These are phyloP conservation scores for Cnemophilus loriae DNA, from an alignment of 2,113 vertebrate genomes.

Conservation along the genomic window DNA sequence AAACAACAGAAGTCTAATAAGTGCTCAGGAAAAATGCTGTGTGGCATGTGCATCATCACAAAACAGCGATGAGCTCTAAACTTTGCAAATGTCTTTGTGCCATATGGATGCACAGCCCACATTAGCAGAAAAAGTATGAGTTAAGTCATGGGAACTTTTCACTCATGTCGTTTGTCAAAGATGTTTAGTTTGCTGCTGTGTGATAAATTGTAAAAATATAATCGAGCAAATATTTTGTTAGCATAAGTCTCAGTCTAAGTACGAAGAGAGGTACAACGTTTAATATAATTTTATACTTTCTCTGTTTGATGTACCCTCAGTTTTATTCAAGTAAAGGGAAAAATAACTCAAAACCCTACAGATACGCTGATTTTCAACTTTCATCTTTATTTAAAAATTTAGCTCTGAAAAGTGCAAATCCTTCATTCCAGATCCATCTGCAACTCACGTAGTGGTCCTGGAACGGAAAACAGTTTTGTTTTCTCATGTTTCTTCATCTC, in stretches of 20 bases:
- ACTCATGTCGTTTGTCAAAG: not conserved
- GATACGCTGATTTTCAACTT: not conserved
- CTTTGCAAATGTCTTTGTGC: not conserved
- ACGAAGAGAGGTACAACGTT: not conserved
- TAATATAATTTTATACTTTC: not conserved
- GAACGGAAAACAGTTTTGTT: not conserved
- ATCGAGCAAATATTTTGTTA: not conserved
- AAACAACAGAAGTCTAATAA: slow-evolving; percentile 20
- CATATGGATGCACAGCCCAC: not conserved
- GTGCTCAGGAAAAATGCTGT: not conserved
- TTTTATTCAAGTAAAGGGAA: not conserved
- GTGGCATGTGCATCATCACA: not conserved
- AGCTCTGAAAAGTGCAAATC: not conserved
- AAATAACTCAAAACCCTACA: not conserved
- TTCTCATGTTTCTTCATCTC: rapidly evolving
- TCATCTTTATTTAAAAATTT: not conserved
- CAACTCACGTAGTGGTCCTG: not conserved
- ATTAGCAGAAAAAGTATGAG: not conserved
- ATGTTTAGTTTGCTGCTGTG: not conserved
- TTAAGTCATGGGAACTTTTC: not conserved
- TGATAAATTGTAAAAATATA: not conserved
- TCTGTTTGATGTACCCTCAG: not conserved
- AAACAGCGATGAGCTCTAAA: not conserved
- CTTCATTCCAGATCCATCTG: not conserved
- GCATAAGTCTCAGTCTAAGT: not conserved